Conservation (phyloP, 92 coral and sea anemone species). For the Parazoanthus swiftii region DNA sequence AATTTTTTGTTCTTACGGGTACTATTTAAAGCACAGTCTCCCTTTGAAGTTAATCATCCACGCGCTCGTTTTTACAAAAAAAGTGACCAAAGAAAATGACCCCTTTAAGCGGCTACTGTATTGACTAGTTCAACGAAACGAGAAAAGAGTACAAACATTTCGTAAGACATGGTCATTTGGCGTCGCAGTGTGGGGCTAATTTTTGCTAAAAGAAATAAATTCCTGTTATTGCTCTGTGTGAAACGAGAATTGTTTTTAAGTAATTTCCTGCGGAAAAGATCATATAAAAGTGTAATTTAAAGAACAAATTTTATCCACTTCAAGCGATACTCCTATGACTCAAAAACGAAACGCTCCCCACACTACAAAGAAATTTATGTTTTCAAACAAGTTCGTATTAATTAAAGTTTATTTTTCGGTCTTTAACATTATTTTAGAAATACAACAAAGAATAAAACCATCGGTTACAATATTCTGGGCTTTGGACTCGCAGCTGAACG, state of each 20-base stretch:
- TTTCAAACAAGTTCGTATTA: neutral
- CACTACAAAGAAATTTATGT: neutral
- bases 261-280: conserved; percentile 37
- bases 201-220: conserved; percentile 7
- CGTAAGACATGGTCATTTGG: neutral
- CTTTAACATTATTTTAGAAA: conserved; percentile 4
- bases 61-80: neutral
- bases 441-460: neutral
- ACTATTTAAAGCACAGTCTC: neutral
- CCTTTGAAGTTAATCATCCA: neutral
- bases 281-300: conserved; percentile 12
- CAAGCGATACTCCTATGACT: conserved; percentile 13
- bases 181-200: neutral
- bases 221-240: neutral
- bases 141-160: neutral
- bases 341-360: neutral
- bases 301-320: conserved; percentile 22
- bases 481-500: neutral
- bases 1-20: too few relatives aligned
- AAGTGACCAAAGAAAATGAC: neutral
- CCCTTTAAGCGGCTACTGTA: neutral
- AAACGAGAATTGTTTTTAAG: neutral
- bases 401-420: neutral
- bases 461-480: neutral
- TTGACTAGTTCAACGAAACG: too few relatives aligned